phyloP scores from a whole-genome alignment of 2,113 vertebrate genomes.

The Sula dactylatra region DNA sequence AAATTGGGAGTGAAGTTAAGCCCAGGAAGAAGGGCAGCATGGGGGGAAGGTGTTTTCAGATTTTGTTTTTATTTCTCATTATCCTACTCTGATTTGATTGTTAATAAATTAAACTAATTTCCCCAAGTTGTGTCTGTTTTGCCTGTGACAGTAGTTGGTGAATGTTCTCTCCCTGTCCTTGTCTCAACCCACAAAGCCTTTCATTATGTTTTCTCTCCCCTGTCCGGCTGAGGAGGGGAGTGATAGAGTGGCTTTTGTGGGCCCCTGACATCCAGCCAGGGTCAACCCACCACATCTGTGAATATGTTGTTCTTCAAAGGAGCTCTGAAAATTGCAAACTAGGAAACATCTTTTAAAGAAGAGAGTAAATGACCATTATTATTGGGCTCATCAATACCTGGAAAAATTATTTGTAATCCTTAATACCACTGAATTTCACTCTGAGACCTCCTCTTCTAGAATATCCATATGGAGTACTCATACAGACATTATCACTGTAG shows the following conservation, averaged over 20 bases:
- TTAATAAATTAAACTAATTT: not conserved
- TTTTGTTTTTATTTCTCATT: not conserved
- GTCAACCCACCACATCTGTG: not conserved
- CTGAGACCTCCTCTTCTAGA: not conserved
- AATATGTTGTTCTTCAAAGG: not conserved
- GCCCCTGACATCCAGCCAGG: no score
- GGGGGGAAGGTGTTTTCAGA: not conserved
- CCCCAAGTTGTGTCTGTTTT: not conserved
- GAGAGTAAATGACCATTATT: not conserved
- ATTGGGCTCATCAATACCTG: not conserved
- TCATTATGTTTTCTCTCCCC: not conserved
- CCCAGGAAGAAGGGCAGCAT: not conserved
- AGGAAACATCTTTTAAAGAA: not conserved
- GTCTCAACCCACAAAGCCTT: not conserved
- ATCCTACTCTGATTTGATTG: not conserved
- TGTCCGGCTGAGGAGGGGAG: no score
- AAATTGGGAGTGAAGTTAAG: not conserved
- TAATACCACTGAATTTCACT: not conserved
- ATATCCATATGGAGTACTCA: not conserved
- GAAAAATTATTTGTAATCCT: not conserved
- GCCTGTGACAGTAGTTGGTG: not conserved
- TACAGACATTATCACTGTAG: not conserved
- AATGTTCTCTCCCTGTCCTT: not conserved
- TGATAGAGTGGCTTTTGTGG: no score
- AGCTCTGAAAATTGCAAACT: not conserved